Percentiles rank a stretch among this genome's conserved stretches.
Evolutionary conservation across 2,797 vertebrate genomes (phyloP).

Genomic region (Acanthornis magna): DNA sequence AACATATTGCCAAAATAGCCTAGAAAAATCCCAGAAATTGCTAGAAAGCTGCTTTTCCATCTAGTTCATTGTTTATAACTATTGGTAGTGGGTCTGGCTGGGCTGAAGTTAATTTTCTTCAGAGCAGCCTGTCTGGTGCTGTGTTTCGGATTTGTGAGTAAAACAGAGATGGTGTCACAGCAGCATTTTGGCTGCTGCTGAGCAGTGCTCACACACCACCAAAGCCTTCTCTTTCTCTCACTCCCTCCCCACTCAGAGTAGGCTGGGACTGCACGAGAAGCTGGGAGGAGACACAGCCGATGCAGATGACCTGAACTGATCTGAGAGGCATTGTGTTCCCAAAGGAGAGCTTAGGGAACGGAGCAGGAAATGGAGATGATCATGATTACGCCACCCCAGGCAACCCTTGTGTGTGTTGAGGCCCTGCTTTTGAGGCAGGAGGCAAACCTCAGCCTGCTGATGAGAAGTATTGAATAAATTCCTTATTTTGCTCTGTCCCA

Average conservation of each 20-base stretch:
- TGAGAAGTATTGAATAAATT: background rate
- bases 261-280: background rate
- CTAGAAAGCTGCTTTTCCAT: background rate
- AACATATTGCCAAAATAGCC: background rate
- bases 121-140: too few species aligned
- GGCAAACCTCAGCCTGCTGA: background rate
- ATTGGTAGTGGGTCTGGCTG: background rate
- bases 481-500: background rate
- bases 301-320: background rate
- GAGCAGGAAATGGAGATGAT: background rate
- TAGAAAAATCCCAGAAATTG: background rate
- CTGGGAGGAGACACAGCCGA: fast-evolving
- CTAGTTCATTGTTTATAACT: background rate
- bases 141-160: too few species aligned
- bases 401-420: fast-evolving
- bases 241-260: background rate
- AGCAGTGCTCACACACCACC: too few species aligned
- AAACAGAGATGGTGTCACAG: too few species aligned
- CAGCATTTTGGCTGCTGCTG: too few species aligned
- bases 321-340: background rate
- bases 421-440: background rate
- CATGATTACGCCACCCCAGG: background rate
- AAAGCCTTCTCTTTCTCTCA: background rate
- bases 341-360: background rate
- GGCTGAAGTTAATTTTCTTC: background rate